Conservation (phyloP, 2,113 vertebrate species). For the Oplegnathus fasciatus region DNA sequence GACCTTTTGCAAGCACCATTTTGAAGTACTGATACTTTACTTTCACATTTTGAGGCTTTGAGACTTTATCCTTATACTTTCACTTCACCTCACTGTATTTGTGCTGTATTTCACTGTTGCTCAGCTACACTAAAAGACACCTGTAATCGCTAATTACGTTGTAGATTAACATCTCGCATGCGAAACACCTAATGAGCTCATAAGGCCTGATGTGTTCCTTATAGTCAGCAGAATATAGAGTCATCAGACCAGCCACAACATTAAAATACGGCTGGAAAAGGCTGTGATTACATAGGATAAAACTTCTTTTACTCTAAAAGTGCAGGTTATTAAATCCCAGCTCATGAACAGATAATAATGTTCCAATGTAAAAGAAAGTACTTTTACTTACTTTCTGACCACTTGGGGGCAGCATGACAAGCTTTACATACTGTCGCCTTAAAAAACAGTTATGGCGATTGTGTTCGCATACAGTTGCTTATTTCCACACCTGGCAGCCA, state of each 20-base stretch:
- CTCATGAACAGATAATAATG: constrained; percentile 4
- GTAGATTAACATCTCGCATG: constrained; percentile 2
- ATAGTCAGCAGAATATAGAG: not conserved
- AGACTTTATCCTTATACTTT: not conserved
- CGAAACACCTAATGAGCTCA: not conserved
- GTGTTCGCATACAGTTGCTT: no score
- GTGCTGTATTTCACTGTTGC: not conserved
- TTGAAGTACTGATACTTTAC: constrained; percentile 19
- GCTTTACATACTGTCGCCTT: not conserved
- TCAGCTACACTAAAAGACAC: not conserved
- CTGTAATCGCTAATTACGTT: not conserved
- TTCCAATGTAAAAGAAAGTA: not conserved
- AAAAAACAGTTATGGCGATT: not conserved
- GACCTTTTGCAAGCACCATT: not conserved
- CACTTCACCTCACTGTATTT: not conserved
- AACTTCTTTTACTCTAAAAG: not conserved
- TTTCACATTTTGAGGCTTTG: not conserved
- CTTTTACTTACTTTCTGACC: not conserved
- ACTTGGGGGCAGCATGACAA: not conserved
- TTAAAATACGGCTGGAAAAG: not conserved
- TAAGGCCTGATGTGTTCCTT: not conserved
- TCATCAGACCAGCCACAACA: not conserved
- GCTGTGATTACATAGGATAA: not conserved
- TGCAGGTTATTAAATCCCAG: not conserved
- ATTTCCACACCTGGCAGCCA: no score